Evolutionary conservation across 2,888 invertebrate genomes (phyloP), one percentile per base, ranked within the genome.

Genomic region (Hoplodrina ambigua): DNA sequence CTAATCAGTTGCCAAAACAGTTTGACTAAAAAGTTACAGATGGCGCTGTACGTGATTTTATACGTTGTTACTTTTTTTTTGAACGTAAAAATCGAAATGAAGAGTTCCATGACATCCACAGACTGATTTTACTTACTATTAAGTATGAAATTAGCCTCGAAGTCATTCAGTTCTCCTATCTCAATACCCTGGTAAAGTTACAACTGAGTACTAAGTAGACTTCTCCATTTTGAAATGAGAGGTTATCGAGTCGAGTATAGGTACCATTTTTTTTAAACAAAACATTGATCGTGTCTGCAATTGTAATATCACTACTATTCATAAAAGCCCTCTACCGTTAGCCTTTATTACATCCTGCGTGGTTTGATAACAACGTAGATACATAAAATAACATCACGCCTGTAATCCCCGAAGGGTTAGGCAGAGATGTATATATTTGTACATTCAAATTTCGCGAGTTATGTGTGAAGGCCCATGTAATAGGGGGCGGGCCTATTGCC

Each of bases 21-120:
- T 80, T 80, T 15, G 10, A 0, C 0, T 30, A 17, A 4, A 4
- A 19, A 4, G 19, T 6, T 46, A 20, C 64, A 77, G 78, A 78
- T 77, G 81, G 81, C 72, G 64, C 54, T 76, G 37, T 37, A 63
- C 19, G 20, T 7, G 55, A 41, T 13, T 17, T 7, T 4, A 33
- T 8, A 17, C 1, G 3, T 6, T 46, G 10, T 17, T 15, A 10
- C 37, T 13, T 19, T 53, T 49, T 41, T 20, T 11, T 0, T 25
- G 11, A 20, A 46, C 2, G n/a, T 25, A 33, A 33, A 33, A 33
- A 5, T 33, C 33, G 33, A 20, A 55, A 33, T 49, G 11, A 20
- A n/a, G 20, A 6, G 10, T n/a, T 17, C 10, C 2, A 37, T 37
- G 20, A 20, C 11, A 61, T 60, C 15, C 30, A 20, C 2, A 15